Percentiles rank a stretch among this genome's conserved stretches.
phyloP scores from a whole-genome alignment of 2,888 invertebrate genomes.

The Teleogryllus oceanicus region DNA sequence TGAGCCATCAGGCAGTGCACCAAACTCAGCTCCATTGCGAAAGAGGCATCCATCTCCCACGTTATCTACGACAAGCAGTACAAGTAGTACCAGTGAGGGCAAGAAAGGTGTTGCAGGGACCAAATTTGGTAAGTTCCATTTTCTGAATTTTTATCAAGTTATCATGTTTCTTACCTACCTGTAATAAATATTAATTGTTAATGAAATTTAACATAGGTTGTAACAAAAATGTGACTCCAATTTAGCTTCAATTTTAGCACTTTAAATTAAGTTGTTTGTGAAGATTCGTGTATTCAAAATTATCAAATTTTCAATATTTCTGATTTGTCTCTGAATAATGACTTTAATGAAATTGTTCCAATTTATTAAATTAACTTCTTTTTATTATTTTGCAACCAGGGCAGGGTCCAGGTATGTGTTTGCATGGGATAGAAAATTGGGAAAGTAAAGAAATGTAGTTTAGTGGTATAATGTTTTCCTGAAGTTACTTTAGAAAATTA shows the following conservation, averaged over 20 bases:
- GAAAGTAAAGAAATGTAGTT: too few relatives aligned
- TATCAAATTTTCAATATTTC: not conserved
- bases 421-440: too few relatives aligned
- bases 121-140: constrained; percentile 48
- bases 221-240: too few relatives aligned
- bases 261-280: too few relatives aligned
- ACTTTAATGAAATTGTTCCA: not conserved
- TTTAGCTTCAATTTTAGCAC: too few relatives aligned
- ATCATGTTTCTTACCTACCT: not conserved
- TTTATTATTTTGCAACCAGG: too few relatives aligned
- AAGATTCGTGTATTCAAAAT: too few relatives aligned
- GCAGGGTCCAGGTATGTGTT: too few relatives aligned
- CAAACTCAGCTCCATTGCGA: constrained; percentile 55
- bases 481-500: too few relatives aligned
- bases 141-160: not conserved
- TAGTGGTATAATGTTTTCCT: too few relatives aligned
- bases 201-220: not conserved
- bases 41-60: constrained; percentile 90
- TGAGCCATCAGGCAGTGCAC: constrained; percentile 63
- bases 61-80: constrained; percentile 85
- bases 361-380: not conserved
- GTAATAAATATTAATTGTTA: not conserved
- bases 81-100: constrained; percentile 80
- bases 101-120: constrained; percentile 48
- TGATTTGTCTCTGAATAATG: not conserved